phyloP scores from a whole-genome alignment of 2,113 vertebrate genomes.

The Diphyllodes magnificus region DNA sequence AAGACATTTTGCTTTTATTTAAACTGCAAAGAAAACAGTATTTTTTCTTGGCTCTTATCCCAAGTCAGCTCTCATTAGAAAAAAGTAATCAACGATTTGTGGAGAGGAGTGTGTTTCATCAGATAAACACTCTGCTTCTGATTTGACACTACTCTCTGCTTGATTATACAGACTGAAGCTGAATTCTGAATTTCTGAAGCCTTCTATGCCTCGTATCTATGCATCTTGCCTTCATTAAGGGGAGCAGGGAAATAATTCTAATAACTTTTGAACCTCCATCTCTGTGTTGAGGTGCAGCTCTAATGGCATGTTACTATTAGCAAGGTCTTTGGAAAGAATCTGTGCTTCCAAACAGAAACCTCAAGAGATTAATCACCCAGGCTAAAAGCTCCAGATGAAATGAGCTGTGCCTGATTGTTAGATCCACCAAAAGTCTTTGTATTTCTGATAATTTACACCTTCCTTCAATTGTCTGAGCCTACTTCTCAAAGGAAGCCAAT shows the following conservation, averaged over 20 bases:
- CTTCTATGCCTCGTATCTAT: not conserved
- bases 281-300: not conserved
- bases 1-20: not conserved
- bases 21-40: not conserved
- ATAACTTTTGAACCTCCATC: not conserved
- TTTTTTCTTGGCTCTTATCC: not conserved
- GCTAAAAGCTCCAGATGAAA: constrained; percentile 20
- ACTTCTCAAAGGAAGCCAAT: not conserved
- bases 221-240: not conserved
- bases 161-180: not conserved
- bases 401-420: not conserved
- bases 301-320: not conserved
- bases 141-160: not conserved
- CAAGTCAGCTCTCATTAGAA: not conserved
- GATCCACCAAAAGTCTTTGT: not conserved
- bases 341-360: not conserved
- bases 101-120: not conserved
- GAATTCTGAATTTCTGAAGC: not conserved
- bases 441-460: not conserved
- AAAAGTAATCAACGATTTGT: not conserved
- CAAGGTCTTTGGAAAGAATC: not conserved
- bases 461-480: not conserved
- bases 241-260: not conserved
- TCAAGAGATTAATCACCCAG: not conserved
- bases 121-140: not conserved